These are phyloP conservation scores for Magallana angulata DNA, from an alignment of 1,140 invertebrate species.

Conservation along the genomic window DNA sequence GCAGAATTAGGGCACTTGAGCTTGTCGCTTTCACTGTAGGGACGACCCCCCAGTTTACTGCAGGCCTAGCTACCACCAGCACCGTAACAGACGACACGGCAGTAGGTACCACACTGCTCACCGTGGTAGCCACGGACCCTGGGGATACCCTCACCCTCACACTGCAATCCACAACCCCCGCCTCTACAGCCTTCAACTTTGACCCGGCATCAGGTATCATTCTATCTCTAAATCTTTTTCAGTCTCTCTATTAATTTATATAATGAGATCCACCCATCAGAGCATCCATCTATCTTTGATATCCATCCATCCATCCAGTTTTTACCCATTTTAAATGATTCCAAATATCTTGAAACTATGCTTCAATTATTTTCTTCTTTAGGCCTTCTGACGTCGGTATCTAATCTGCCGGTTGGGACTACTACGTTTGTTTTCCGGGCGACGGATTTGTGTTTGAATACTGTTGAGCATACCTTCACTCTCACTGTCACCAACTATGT, in stretches of 20 bases:
- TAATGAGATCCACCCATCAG: too few species aligned
- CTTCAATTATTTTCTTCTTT: neutral
- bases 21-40: neutral
- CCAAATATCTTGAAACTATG: too few species aligned
- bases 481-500: neutral
- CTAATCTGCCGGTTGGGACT: neutral
- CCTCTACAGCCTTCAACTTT: neutral
- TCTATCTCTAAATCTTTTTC: neutral
- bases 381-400: neutral
- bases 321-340: too few species aligned
- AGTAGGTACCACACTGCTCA: neutral
- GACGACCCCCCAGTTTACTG: neutral
- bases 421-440: neutral
- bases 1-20: too few species aligned
- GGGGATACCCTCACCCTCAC: neutral
- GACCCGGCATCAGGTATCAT: neutral
- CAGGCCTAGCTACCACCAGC: neutral
- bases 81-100: neutral
- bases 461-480: neutral
- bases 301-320: too few species aligned
- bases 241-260: too few species aligned
- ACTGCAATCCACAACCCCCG: neutral
- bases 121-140: neutral
- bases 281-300: too few species aligned
- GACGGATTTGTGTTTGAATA: neutral